Percentiles rank a stretch among this genome's conserved stretches.
Evolutionary conservation across 2,113 vertebrate genomes (phyloP).

Genomic region (Gnathochromis pfefferi): DNA sequence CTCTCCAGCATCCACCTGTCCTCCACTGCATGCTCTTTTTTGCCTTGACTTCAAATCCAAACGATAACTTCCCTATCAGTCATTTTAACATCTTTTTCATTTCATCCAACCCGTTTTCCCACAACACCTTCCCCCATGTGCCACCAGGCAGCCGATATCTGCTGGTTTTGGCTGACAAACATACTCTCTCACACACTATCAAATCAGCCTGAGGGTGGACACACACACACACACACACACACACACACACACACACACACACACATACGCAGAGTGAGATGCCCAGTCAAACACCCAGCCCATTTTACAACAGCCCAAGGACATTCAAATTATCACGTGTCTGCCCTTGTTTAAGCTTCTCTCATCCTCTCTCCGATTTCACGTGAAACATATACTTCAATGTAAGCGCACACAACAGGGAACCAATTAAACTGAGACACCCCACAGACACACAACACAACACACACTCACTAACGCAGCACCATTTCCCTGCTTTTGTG

Average conservation of each 20-base stretch:
- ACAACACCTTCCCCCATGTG: neutral
- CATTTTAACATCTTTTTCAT: neutral
- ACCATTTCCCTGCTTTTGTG: slow-evolving; percentile 8
- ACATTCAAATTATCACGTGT: slow-evolving; percentile 31
- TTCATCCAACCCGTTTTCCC: neutral
- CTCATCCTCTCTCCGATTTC: neutral
- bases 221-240: neutral
- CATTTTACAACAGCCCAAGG: neutral
- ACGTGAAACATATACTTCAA: slow-evolving; percentile 9
- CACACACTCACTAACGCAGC: neutral
- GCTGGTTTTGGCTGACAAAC: slow-evolving; percentile 21
- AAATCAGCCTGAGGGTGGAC: neutral
- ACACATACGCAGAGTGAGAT: too few species aligned
- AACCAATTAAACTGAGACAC: slow-evolving; percentile 22
- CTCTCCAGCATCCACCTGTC: neutral
- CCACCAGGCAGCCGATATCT: neutral
- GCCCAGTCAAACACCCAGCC: neutral
- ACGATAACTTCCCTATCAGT: neutral
- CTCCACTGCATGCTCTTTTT: neutral
- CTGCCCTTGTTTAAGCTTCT: slow-evolving; percentile 1
- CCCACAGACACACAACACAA: neutral
- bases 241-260: too few species aligned
- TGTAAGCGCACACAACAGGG: slow-evolving; percentile 18
- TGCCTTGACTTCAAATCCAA: neutral
- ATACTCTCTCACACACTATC: slow-evolving; percentile 6